Evolutionary conservation across 1,140 invertebrate genomes (phyloP).

Genomic region (Drosophila bipectinata): DNA sequence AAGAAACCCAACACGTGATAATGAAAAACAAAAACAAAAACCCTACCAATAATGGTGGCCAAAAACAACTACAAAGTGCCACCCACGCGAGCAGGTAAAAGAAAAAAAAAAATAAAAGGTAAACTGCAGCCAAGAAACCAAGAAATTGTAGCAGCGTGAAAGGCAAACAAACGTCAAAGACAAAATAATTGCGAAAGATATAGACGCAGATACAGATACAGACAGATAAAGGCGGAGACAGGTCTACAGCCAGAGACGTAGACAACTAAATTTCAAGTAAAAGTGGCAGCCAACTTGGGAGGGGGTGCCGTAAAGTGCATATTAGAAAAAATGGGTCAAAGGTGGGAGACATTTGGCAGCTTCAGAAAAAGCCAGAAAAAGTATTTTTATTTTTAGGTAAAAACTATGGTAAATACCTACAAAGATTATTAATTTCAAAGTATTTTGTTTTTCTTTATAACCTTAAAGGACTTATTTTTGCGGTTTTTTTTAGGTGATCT

Average conservation of each 20-base stretch:
- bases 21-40: conserved; percentile 33
- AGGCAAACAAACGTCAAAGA: conserved; percentile 46
- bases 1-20: conserved; percentile 63
- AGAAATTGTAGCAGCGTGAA: conserved; percentile 31
- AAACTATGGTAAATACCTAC: not conserved
- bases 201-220: conserved; percentile 15
- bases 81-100: conserved; percentile 63
- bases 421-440: conserved; percentile 8
- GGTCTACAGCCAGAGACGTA: conserved; percentile 24
- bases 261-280: conserved; percentile 63
- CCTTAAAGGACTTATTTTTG: conserved; percentile 9
- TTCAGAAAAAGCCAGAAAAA: conserved; percentile 40
- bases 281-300: conserved; percentile 33
- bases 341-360: conserved; percentile 56
- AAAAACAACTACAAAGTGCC: conserved; percentile 36
- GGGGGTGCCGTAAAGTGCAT: conserved; percentile 35
- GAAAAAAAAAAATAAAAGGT: conserved; percentile 16
- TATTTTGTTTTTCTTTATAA: conserved; percentile 31
- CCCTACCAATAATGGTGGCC: conserved; percentile 15
- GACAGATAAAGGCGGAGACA: conserved; percentile 28
- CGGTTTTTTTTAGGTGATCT: conserved; percentile 40
- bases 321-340: conserved; percentile 52
- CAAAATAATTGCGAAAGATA: conserved; percentile 65
- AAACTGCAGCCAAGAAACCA: conserved; percentile 55
- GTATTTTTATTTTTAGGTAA: conserved; percentile 12